phyloP scores from a whole-genome alignment of 2,113 vertebrate species.

The Zosterops hypoxanthus region DNA sequence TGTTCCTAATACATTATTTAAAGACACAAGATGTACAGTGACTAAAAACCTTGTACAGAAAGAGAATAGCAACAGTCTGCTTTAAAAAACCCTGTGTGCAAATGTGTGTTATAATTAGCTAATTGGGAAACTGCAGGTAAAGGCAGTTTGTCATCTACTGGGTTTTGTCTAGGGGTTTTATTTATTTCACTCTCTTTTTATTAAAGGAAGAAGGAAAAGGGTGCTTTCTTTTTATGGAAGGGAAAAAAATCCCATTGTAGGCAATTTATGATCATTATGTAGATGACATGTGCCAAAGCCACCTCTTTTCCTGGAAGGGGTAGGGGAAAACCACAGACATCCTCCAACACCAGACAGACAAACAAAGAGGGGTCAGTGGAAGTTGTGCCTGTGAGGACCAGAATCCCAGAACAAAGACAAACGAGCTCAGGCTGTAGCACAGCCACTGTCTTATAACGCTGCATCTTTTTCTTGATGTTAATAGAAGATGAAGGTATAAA shows the following conservation, averaged over 20 bases:
- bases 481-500: constrained; percentile 23
- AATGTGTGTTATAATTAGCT: constrained; percentile 73
- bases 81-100: constrained; percentile 57
- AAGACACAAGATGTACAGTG: constrained; percentile 83
- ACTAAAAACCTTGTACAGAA: constrained; percentile 77
- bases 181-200: neutral
- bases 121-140: constrained; percentile 73
- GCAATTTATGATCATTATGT: neutral
- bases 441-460: neutral
- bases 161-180: neutral
- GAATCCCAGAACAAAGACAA: neutral
- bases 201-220: neutral
- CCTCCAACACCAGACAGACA: neutral
- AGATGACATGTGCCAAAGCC: neutral
- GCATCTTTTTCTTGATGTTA: neutral
- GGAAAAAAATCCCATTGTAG: neutral
- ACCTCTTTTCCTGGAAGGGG: neutral
- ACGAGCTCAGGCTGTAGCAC: neutral
- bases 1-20: constrained; percentile 89
- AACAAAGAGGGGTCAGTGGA: neutral
- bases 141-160: constrained; percentile 28
- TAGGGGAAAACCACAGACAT: neutral
- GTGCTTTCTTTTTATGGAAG: neutral
- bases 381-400: neutral
- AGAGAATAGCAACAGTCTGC: constrained; percentile 72